Conservation (phyloP, 2,888 invertebrate species). For the Idaea straminata region DNA sequence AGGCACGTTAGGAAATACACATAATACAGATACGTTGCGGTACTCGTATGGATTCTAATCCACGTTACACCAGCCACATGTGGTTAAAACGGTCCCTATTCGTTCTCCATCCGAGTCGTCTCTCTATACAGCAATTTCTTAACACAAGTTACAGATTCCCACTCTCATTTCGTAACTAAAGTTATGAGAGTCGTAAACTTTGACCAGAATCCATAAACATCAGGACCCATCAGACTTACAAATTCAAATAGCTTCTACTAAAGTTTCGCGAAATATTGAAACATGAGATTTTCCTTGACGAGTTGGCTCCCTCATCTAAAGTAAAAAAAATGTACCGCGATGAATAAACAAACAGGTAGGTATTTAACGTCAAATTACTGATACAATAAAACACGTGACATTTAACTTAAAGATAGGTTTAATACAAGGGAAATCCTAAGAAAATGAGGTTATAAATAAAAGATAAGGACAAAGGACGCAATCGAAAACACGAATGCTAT, state of each 20-base stretch:
- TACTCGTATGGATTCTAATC: neutral
- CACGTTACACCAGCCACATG: neutral
- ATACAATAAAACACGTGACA: neutral
- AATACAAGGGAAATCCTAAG: slow-evolving; percentile 24
- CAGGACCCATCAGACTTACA: neutral
- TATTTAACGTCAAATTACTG: no score
- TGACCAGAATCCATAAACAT: neutral
- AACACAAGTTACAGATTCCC: neutral
- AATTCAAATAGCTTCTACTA: neutral
- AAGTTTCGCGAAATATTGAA: neutral
- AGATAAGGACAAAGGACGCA: slow-evolving; percentile 5
- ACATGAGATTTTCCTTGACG: no score
- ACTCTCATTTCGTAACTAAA: neutral
- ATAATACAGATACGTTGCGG: neutral
- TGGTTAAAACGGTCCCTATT: neutral
- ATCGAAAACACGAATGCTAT: slow-evolving; percentile 4
- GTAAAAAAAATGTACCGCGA: no score
- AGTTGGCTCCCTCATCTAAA: no score
- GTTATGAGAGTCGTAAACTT: neutral
- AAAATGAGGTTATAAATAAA: slow-evolving; percentile 21
- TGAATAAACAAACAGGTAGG: no score
- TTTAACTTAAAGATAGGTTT: neutral
- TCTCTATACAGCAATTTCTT: neutral
- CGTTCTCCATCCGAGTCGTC: neutral
- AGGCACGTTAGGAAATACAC: neutral